phyloP scores from a whole-genome alignment of 2,113 vertebrate genomes.

The Sminthopsis crassicaudata region DNA sequence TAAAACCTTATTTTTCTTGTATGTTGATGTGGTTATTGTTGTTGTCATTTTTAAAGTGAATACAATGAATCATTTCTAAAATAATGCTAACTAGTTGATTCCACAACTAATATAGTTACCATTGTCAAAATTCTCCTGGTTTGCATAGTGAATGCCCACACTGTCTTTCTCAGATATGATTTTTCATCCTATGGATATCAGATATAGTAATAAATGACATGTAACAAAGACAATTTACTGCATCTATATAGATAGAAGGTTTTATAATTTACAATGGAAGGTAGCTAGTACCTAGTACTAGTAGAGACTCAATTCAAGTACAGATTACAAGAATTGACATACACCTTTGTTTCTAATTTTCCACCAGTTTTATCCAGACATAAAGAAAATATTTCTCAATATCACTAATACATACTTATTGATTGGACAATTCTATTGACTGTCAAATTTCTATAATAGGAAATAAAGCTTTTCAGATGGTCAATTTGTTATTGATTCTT shows the following conservation, averaged over 20 bases:
- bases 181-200: not conserved
- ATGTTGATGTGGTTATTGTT: no score
- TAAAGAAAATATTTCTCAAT: not conserved
- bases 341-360: not conserved
- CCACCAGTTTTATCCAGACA: not conserved
- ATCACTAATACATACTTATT: not conserved
- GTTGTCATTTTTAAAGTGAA: no score
- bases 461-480: not conserved
- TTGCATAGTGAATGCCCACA: not conserved
- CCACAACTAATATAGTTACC: no score
- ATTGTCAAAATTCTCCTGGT: no score
- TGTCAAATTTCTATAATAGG: not conserved
- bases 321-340: not conserved
- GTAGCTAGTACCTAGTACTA: no score
- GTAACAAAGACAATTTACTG: not conserved
- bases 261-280: not conserved
- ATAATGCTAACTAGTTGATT: no score
- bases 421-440: not conserved
- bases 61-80: no score
- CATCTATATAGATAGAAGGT: not conserved
- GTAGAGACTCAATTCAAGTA: not conserved
- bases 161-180: not conserved
- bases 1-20: no score
- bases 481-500: not conserved
- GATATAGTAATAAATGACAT: not conserved